Base-by-base conservation (phyloP, 2,113 vertebrate genomes). In the Patagioenas fasciata region DNA sequence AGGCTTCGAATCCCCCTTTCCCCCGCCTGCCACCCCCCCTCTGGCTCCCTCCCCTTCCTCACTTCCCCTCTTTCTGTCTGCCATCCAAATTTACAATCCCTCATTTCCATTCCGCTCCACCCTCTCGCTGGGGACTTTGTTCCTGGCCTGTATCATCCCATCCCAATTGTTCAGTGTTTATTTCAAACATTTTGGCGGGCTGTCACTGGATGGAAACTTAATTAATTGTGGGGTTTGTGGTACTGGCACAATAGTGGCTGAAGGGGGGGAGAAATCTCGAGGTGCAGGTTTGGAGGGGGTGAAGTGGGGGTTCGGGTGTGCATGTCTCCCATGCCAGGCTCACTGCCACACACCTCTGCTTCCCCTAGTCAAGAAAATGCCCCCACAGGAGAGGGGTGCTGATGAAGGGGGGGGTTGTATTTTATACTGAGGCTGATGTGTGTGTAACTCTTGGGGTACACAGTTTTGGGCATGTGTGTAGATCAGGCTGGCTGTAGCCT, bases 161-260 rank as follows among this genome's bases (percentile, higher is more conserved):
- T 85, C 73, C 61, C 91, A 34, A 96, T 96, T 96, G 97, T 97
- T 67, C 87, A 20, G 14, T 80, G 88, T 79, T 92, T 92, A 91
- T 92, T 97, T 96, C 95, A 92, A 95, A 95, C 95, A 57, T 96
- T 97, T 96, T 96, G 96, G 95, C 93, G 96, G 96, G 96, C 95
- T 91, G 94, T 96, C 95, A 94, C 87, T 65, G 82, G 51, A 57
- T 73, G 91, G 87, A 94, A 92, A 87, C 74, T 78, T 96, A 94
- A 97, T 95, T 96, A 96, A 96, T 96, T 57, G 81, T 31, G 75
- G 75, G 72, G 72, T 82, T 77, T 91, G 82, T 64, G 32, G 75
- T n/a, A n/a, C 32, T 32, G 53, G 65, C 74, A 96, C 95, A 95
- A 95, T 88, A 74, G 81, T 10, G 53, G 78, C 91, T 79, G 94